Conservation (phyloP, 2,888 invertebrate genomes). For the Disparrhopalites patrizii region DNA sequence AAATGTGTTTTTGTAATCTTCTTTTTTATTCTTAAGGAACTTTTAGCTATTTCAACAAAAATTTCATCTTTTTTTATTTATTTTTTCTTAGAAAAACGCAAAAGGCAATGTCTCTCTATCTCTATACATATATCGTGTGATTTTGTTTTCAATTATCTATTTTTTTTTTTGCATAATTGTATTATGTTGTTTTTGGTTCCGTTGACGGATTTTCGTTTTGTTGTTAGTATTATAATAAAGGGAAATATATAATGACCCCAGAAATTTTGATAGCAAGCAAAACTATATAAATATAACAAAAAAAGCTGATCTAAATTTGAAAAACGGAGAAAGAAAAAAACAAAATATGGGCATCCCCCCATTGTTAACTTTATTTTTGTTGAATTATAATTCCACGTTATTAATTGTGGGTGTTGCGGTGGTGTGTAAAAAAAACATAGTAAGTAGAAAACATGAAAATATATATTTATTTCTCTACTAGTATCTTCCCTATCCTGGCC, state of each 20-base stretch:
- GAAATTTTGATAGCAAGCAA: too few relatives aligned
- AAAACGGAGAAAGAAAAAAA: neutral
- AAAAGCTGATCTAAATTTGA: too few relatives aligned
- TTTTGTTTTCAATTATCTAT: too few relatives aligned
- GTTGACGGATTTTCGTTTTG: too few relatives aligned
- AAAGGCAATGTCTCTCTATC: neutral
- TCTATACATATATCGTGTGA: too few relatives aligned
- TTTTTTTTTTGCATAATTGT: neutral
- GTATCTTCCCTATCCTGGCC: neutral
- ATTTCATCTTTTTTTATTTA: neutral
- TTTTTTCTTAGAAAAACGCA: neutral
- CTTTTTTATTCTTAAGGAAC: neutral
- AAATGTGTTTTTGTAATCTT: neutral
- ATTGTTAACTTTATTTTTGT: conserved; percentile 13
- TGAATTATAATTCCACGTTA: conserved; percentile 5
- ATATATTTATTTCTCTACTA: too few relatives aligned
- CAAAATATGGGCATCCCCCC: conserved; percentile 3
- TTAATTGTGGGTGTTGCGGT: conserved; percentile 32
- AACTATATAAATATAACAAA: too few relatives aligned
- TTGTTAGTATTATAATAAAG: too few relatives aligned
- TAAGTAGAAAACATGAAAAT: too few relatives aligned
- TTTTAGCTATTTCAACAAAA: neutral
- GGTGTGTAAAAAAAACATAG: conserved; percentile 27
- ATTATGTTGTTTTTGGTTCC: neutral
- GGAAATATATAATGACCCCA: too few relatives aligned